Evolutionary conservation across 2,113 vertebrate genomes (phyloP).

Genomic region (Marmota monax): DNA sequence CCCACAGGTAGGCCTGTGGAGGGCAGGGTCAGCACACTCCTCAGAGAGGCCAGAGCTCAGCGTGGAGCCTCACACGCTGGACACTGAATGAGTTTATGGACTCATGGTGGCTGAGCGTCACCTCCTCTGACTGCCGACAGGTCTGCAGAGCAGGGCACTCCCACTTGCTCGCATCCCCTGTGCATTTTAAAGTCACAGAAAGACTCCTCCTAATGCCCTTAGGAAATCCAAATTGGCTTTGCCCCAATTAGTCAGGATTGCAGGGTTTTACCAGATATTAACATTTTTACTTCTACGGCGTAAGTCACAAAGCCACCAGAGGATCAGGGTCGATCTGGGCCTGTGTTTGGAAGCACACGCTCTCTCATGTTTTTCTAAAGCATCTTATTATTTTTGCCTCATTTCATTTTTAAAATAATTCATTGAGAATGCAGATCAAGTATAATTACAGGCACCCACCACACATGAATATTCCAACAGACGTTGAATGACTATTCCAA

Average conservation of each 20-base stretch:
- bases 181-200: slow-evolving; percentile 28
- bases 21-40: not conserved
- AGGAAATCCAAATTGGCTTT: slow-evolving; percentile 56
- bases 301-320: not conserved
- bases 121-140: not conserved
- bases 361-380: not conserved
- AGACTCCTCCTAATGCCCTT: not conserved
- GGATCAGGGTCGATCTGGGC: not conserved
- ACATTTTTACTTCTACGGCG: not conserved
- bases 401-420: not conserved
- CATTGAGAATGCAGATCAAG: not conserved
- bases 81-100: not conserved
- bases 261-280: slow-evolving; percentile 3
- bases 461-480: not conserved
- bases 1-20: fast-evolving
- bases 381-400: slow-evolving; percentile 9
- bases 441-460: not conserved
- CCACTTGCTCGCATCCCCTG: not conserved
- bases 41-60: no score
- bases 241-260: slow-evolving; percentile 16
- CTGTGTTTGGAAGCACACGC: not conserved
- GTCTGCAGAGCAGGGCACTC: not conserved
- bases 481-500: not conserved
- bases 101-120: not conserved
- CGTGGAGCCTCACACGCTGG: no score